phyloP scores from a whole-genome alignment of 2,797 vertebrate species.

The Siniperca scherzeri region DNA sequence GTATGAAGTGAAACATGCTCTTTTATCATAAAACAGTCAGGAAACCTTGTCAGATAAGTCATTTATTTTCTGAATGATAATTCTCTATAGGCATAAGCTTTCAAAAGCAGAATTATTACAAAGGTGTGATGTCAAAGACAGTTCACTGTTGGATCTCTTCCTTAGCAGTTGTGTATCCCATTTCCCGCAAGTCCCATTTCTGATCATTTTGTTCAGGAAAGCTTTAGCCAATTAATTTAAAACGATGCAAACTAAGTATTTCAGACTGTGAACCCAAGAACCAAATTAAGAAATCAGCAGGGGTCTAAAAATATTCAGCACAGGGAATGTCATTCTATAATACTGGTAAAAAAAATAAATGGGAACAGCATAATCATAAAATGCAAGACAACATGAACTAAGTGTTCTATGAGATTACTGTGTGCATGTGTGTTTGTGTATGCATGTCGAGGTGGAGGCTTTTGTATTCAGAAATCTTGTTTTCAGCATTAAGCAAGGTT shows the following conservation, averaged over 20 bases:
- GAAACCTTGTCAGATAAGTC: background rate
- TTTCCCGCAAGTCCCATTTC: conserved; percentile 17
- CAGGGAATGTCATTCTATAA: conserved; percentile 35
- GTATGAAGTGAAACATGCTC: background rate
- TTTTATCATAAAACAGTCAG: background rate
- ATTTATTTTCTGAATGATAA: background rate
- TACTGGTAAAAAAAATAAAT: conserved; percentile 8
- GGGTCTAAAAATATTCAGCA: conserved; percentile 47
- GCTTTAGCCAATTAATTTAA: conserved; percentile 44
- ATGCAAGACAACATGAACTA: conserved; percentile 5
- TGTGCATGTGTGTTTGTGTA: background rate
- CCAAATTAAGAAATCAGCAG: conserved; percentile 53
- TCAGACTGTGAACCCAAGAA: conserved; percentile 40
- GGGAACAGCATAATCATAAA: conserved; percentile 19
- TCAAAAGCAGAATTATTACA: conserved; percentile 1
- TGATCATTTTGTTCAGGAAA: conserved; percentile 38
- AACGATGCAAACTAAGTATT: conserved; percentile 17
- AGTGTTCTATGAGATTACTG: background rate
- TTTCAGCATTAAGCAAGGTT: conserved; percentile 15
- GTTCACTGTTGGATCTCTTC: conserved; percentile 14
- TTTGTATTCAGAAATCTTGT: conserved; percentile 5
- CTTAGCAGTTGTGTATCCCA: background rate
- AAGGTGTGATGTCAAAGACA: conserved; percentile 7
- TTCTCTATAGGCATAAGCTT: background rate
- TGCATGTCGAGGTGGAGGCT: background rate